Conservation (phyloP, 2,113 vertebrate species). For the Mixornis gularis region DNA sequence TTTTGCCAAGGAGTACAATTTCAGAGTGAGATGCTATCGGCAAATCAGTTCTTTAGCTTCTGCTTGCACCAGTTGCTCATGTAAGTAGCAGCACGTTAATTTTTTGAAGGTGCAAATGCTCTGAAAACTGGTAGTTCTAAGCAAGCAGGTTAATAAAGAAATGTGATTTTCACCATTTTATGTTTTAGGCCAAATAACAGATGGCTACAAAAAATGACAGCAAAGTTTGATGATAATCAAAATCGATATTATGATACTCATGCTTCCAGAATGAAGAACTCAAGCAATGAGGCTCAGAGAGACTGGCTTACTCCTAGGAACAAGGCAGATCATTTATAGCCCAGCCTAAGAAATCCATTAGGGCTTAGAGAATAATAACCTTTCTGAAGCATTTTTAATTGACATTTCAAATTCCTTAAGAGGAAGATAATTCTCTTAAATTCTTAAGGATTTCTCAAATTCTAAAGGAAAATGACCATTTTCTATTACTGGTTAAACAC, state of each 20-base stretch:
- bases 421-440: conserved; percentile 3
- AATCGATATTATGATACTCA: background rate
- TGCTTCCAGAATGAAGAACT: background rate
- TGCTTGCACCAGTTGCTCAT: background rate
- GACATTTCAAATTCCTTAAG: background rate
- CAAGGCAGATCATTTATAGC: background rate
- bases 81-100: background rate
- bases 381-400: background rate
- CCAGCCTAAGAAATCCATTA: background rate
- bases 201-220: background rate
- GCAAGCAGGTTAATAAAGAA: background rate
- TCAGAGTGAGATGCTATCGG: background rate
- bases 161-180: background rate
- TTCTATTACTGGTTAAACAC: background rate
- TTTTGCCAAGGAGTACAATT: background rate
- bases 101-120: background rate
- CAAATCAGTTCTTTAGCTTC: background rate
- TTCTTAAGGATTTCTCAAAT: background rate
- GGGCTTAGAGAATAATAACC: background rate
- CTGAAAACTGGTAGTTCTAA: background rate
- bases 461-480: background rate
- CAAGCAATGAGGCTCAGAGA: background rate
- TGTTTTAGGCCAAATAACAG: background rate
- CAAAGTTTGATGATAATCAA: background rate
- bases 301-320: background rate